Percentiles rank a stretch among this genome's conserved stretches.
phyloP scores from a whole-genome alignment of 2,888 invertebrate species.

The Tinea pellionella region DNA sequence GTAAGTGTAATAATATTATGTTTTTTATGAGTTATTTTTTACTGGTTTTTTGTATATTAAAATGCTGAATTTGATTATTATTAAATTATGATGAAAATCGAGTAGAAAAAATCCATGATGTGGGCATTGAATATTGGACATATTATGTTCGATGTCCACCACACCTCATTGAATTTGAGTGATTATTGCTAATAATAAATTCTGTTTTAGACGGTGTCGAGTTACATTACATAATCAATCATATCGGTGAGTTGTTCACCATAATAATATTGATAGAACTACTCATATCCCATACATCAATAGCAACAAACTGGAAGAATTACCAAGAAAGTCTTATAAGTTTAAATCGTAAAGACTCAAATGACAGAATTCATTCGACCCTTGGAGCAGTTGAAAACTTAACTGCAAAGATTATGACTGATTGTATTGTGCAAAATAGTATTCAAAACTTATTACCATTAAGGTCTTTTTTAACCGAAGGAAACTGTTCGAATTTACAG shows the following conservation, averaged over 20 bases:
- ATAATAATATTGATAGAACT: constrained; percentile 75
- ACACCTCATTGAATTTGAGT: no score
- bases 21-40: constrained; percentile 16
- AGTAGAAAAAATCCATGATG: no score
- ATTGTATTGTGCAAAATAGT: constrained; percentile 75
- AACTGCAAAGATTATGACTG: constrained; percentile 74
- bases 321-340: constrained; percentile 81
- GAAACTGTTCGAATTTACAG: constrained; percentile 46
- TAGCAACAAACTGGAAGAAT: constrained; percentile 75
- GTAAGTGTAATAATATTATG: constrained; percentile 31
- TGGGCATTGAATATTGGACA: no score
- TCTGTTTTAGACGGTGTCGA: constrained; percentile 47
- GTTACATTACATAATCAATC: constrained; percentile 59
- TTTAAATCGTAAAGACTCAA: constrained; percentile 72
- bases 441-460: constrained; percentile 53
- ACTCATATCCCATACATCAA: constrained; percentile 49
- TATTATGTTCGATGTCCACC: no score
- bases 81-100: no score
- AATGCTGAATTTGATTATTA: no score
- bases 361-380: constrained; percentile 74
- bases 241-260: constrained; percentile 75
- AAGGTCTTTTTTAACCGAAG: constrained; percentile 52
- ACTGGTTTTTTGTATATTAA: no score
- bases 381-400: constrained; percentile 78
- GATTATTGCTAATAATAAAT: no score